A percentile compares a stretch with the other conserved stretches of the same genome.
Conservation (phyloP, 2,113 vertebrate species). For the Engystomops pustulosus region DNA sequence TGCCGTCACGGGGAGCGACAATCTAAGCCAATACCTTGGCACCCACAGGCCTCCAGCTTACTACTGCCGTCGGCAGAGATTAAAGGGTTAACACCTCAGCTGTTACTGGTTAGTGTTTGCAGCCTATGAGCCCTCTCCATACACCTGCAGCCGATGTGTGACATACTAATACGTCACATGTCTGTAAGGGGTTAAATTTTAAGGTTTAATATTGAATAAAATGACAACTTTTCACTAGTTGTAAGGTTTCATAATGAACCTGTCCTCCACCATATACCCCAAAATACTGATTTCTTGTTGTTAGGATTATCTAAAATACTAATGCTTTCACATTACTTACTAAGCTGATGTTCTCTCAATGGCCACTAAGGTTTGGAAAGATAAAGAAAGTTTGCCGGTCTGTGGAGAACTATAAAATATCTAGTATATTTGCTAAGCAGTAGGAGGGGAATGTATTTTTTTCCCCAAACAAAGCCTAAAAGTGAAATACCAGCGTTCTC, state of each 20-base stretch:
- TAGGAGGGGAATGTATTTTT: slow-evolving; percentile 17
- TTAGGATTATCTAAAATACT: background rate
- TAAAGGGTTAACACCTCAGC: too few species aligned
- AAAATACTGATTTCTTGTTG: background rate
- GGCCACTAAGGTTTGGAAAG: background rate
- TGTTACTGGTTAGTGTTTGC: too few species aligned
- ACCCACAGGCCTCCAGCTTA: too few species aligned
- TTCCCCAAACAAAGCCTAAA: slow-evolving; percentile 16
- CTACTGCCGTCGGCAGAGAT: too few species aligned
- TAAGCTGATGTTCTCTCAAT: background rate
- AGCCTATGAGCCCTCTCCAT: too few species aligned
- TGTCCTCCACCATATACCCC: background rate
- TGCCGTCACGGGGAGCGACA: too few species aligned
- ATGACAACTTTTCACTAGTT: too few species aligned
- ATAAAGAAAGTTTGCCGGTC: background rate
- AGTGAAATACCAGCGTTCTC: slow-evolving; percentile 36
- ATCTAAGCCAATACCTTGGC: too few species aligned
- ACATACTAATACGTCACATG: too few species aligned
- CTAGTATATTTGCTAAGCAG: slow-evolving; percentile 22
- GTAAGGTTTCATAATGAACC: background rate
- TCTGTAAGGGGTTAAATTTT: too few species aligned
- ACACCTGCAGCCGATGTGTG: too few species aligned
- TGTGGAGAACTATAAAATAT: slow-evolving; percentile 27
- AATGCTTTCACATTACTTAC: background rate
- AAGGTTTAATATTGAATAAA: too few species aligned